phyloP scores from a whole-genome alignment of 2,888 invertebrate species.

The Dioctria rufipes region DNA sequence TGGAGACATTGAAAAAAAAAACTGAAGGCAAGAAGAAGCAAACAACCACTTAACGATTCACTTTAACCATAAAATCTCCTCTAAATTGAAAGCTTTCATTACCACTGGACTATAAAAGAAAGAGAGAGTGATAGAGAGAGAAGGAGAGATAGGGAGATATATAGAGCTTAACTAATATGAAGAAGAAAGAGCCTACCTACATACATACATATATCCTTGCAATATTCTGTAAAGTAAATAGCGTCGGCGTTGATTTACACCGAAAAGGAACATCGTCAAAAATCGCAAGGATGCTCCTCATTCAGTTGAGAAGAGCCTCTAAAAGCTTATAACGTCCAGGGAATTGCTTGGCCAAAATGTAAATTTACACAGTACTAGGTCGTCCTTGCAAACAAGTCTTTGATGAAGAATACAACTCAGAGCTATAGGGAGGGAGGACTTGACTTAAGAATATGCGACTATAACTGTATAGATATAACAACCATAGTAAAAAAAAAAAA shows the following conservation, averaged over 20 bases:
- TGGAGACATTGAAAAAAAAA: slow-evolving; percentile 22
- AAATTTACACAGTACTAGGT: slow-evolving; percentile 47
- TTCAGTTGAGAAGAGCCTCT: neutral
- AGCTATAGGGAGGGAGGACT: slow-evolving; percentile 5
- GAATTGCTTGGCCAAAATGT: slow-evolving; percentile 53
- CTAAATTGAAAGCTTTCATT: slow-evolving; percentile 55
- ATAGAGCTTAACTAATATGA: neutral
- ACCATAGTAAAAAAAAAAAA: neutral
- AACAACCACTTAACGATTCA: slow-evolving; percentile 48
- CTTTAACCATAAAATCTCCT: slow-evolving; percentile 36
- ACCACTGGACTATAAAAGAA: slow-evolving; percentile 9
- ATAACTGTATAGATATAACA: neutral
- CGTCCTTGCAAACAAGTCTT: slow-evolving; percentile 52
- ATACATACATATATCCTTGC: slow-evolving; percentile 17
- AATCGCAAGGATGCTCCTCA: slow-evolving; percentile 38
- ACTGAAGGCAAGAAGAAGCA: slow-evolving; percentile 28
- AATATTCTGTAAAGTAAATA: slow-evolving; percentile 45
- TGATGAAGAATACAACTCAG: slow-evolving; percentile 32
- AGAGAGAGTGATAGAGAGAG: too few species aligned
- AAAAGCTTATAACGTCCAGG: slow-evolving; percentile 19
- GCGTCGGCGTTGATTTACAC: slow-evolving; percentile 47
- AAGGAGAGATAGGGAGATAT: too few species aligned
- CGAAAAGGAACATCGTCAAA: slow-evolving; percentile 48
- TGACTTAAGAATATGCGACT: slow-evolving; percentile 36
- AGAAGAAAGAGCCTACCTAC: neutral